phyloP scores from a whole-genome alignment of 2,888 invertebrate genomes.

The Ptychoptera albimana region DNA sequence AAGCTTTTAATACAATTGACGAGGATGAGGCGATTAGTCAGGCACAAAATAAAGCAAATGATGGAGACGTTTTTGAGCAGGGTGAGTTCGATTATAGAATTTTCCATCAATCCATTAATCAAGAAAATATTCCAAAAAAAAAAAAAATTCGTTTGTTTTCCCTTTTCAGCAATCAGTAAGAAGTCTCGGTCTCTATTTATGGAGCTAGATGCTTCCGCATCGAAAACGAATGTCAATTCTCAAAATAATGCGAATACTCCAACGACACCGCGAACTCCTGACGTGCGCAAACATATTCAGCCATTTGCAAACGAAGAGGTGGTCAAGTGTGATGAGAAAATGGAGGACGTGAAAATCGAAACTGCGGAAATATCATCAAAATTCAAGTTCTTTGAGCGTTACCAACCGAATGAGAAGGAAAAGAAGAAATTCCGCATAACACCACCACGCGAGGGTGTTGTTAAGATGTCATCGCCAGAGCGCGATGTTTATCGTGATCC shows the following conservation, averaged over 20 bases:
- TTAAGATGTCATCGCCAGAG: slow-evolving; percentile 30
- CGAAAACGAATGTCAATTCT: slow-evolving; percentile 35
- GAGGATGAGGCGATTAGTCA: slow-evolving; percentile 32
- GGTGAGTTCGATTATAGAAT: slow-evolving; percentile 32
- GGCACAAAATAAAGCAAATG: slow-evolving; percentile 37
- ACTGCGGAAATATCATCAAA: slow-evolving; percentile 71
- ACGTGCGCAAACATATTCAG: slow-evolving; percentile 8
- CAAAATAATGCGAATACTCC: slow-evolving; percentile 8
- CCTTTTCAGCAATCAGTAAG: slow-evolving; percentile 58
- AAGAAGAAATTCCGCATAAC: slow-evolving; percentile 73
- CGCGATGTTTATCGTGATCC: slow-evolving; percentile 61
- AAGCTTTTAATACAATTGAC: slow-evolving; percentile 36
- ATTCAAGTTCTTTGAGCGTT: slow-evolving; percentile 85
- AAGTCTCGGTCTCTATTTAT: slow-evolving; percentile 74
- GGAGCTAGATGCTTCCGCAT: slow-evolving; percentile 59
- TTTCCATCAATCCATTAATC: slow-evolving; percentile 11
- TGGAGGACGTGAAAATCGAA: slow-evolving; percentile 62
- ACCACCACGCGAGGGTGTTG: slow-evolving; percentile 67
- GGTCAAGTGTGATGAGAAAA: slow-evolving; percentile 52
- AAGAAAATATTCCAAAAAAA: no score
- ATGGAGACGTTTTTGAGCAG: slow-evolving; percentile 63
- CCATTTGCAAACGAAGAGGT: slow-evolving; percentile 39
- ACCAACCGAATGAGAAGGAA: slow-evolving; percentile 50
- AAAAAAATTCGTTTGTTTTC: not conserved
- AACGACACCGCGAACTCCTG: slow-evolving; percentile 8